Evolutionary conservation across 2,797 vertebrate species (phyloP).

Genomic region (Poecilia wingei): DNA sequence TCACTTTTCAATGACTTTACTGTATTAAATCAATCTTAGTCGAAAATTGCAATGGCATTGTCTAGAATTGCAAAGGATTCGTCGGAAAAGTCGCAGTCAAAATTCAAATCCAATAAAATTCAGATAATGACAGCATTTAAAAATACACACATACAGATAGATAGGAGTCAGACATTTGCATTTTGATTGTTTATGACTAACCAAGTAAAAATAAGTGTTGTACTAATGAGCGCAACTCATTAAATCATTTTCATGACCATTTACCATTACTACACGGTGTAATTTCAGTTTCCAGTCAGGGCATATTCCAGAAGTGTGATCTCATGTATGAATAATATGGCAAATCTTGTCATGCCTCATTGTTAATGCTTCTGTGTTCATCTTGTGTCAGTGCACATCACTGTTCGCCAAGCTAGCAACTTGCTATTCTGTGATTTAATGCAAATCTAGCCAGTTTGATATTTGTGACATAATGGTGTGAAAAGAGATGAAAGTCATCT

Average conservation of each 20-base stretch:
- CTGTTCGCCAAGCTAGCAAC: background rate
- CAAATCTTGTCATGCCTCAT: background rate
- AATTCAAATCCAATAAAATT: slow-evolving; percentile 5
- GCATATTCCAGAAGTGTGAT: background rate
- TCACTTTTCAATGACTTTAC: slow-evolving; percentile 13
- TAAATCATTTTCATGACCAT: background rate
- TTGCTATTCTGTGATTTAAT: background rate
- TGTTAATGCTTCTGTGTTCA: background rate
- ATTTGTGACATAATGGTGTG: background rate
- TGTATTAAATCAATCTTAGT: background rate
- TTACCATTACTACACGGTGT: background rate
- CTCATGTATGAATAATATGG: background rate
- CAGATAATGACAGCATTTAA: background rate
- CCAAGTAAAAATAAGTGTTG: background rate
- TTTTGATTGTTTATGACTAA: background rate
- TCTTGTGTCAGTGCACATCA: background rate
- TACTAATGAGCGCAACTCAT: background rate
- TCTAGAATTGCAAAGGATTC: background rate
- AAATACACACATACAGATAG: background rate
- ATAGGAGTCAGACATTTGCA: background rate
- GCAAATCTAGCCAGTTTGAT: background rate
- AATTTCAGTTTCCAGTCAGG: background rate
- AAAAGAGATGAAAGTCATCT: background rate
- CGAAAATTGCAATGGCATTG: background rate
- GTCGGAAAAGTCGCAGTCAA: background rate